These are phyloP conservation scores for Argya squamiceps DNA, from an alignment of 2,797 vertebrate genomes.

Conservation along the genomic window DNA sequence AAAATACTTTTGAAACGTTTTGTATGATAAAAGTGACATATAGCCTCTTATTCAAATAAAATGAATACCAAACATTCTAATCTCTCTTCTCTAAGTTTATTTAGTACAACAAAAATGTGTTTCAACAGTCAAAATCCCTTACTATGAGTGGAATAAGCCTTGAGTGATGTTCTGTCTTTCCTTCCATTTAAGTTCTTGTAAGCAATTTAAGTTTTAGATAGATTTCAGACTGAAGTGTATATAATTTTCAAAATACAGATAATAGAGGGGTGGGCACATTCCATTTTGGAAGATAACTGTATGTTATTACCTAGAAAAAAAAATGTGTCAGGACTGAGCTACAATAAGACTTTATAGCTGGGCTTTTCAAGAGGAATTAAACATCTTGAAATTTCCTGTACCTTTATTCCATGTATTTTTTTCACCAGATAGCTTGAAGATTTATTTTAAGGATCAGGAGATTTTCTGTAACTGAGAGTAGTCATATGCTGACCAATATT, in stretches of 20 bases:
- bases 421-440: not conserved
- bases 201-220: not conserved
- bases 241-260: not conserved
- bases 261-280: not conserved
- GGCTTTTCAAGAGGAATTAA: not conserved
- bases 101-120: not conserved
- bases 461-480: not conserved
- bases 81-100: not conserved
- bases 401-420: not conserved
- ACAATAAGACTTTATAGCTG: not conserved
- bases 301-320: not conserved
- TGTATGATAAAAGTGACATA: not conserved
- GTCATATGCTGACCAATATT: not conserved
- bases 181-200: not conserved
- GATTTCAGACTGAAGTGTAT: not conserved
- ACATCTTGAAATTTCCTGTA: not conserved
- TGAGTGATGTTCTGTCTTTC: not conserved
- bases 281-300: not conserved
- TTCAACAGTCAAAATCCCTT: not conserved
- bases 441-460: not conserved
- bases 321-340: not conserved
- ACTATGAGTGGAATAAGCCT: not conserved
- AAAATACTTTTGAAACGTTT: not conserved
- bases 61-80: not conserved
- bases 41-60: not conserved